Evolutionary conservation across 2,113 vertebrate species (phyloP).

Genomic region (Dicentrarchus labrax): DNA sequence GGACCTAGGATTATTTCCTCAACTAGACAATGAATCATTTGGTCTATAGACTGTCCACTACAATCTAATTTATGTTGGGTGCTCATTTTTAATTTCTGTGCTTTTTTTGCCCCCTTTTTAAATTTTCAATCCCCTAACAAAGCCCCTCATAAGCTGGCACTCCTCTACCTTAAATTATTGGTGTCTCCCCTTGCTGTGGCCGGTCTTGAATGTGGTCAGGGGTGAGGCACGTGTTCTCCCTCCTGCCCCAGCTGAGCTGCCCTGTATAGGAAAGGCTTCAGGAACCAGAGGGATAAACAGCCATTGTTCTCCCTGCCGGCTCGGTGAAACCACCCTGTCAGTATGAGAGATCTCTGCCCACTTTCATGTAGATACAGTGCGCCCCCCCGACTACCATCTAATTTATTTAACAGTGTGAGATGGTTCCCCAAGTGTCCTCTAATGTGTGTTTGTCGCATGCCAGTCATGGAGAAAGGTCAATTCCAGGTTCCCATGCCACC

Average conservation of each 20-base stretch:
- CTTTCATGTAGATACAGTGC: conserved; percentile 40
- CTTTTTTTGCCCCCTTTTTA: neutral
- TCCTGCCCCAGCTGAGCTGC: conserved; percentile 55
- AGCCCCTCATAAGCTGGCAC: neutral
- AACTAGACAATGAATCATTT: neutral
- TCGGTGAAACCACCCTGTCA: conserved; percentile 74
- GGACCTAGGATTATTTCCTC: neutral
- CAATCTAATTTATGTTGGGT: neutral
- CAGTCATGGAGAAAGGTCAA: conserved; percentile 18
- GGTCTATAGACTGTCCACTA: neutral
- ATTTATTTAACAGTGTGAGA: conserved; percentile 37
- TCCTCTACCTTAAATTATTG: conserved; percentile 2
- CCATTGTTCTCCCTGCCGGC: conserved; percentile 75
- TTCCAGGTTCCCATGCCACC: conserved; percentile 52
- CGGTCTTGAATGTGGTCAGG: conserved; percentile 40
- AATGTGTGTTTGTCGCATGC: conserved; percentile 35
- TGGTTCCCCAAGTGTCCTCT: conserved; percentile 19
- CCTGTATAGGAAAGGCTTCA: conserved; percentile 73
- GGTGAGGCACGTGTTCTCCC: conserved; percentile 63
- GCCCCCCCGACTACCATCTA: conserved; percentile 10
- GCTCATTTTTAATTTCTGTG: neutral
- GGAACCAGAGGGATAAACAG: conserved; percentile 81
- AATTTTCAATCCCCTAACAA: neutral
- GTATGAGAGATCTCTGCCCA: conserved; percentile 58
- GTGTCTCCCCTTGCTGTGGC: conserved; percentile 6